Evolutionary conservation across 1,140 invertebrate species (phyloP).

Genomic region (Nylanderia fulva): DNA sequence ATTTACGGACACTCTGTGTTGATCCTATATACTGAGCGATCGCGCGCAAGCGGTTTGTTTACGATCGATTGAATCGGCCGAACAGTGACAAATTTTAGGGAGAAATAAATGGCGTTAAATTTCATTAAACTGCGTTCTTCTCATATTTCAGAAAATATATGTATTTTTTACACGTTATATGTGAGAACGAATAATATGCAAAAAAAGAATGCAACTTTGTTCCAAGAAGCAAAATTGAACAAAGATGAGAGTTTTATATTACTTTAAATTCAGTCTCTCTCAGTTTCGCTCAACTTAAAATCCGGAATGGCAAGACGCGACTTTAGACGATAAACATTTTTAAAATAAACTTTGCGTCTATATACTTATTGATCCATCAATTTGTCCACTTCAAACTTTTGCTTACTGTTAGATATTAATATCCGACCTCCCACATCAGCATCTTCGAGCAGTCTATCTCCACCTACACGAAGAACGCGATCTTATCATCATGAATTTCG

Average conservation of each 20-base stretch:
- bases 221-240: background rate
- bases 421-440: background rate
- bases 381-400: background rate
- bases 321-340: background rate
- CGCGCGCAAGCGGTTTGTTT: background rate
- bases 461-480: background rate
- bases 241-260: background rate
- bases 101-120: background rate
- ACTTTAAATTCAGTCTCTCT: background rate
- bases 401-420: background rate
- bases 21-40: conserved; percentile 3
- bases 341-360: conserved; percentile 16
- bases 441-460: background rate
- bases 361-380: background rate
- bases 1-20: conserved; percentile 27
- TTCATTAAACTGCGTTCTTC: background rate
- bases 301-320: too few species aligned
- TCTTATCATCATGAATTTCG: background rate
- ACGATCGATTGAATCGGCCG: background rate
- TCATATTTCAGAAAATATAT: background rate
- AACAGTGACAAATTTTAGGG: background rate
- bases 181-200: too few species aligned
- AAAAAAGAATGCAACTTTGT: background rate
- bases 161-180: background rate
- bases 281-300: background rate